phyloP scores from a whole-genome alignment of 2,888 invertebrate species.

The Hirtodrosophila cameraria region DNA sequence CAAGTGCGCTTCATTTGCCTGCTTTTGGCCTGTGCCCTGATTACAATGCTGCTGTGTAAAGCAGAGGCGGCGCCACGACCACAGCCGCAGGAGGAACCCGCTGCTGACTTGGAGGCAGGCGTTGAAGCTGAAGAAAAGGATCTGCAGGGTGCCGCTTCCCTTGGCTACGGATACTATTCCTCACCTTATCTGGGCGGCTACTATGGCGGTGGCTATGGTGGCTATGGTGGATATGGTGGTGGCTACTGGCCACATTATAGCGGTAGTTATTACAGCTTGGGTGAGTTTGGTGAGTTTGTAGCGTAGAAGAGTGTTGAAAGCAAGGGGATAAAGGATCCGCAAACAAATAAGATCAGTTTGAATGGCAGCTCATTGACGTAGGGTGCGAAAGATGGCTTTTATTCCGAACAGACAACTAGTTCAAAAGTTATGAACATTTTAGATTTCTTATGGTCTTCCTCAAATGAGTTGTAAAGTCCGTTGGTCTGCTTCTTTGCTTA shows the following conservation, averaged over 20 bases:
- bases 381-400: too few relatives aligned
- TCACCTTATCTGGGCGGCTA: slow-evolving; percentile 76
- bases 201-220: slow-evolving; percentile 69
- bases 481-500: too few relatives aligned
- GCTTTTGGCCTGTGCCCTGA: slow-evolving; percentile 53
- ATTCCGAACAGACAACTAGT: too few relatives aligned
- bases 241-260: slow-evolving; percentile 75
- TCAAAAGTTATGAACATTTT: too few relatives aligned
- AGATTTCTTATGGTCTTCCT: too few relatives aligned
- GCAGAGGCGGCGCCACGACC: slow-evolving; percentile 66
- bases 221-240: slow-evolving; percentile 62
- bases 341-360: too few relatives aligned
- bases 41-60: slow-evolving; percentile 43
- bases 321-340: too few relatives aligned
- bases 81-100: slow-evolving; percentile 61
- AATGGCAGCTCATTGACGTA: too few relatives aligned
- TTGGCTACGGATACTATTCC: slow-evolving; percentile 82
- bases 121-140: slow-evolving; percentile 77
- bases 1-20: slow-evolving; percentile 52
- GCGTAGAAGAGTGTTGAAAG: background rate
- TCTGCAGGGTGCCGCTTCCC: slow-evolving; percentile 79
- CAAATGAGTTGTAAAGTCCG: too few relatives aligned
- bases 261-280: slow-evolving; percentile 72
- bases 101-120: slow-evolving; percentile 68
- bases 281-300: slow-evolving; percentile 55